Percentiles rank a stretch among this genome's conserved stretches.
These are phyloP conservation scores for Scaptomyza caliginosa DNA, from an alignment of 2,888 invertebrate species.

Conservation along the genomic window DNA sequence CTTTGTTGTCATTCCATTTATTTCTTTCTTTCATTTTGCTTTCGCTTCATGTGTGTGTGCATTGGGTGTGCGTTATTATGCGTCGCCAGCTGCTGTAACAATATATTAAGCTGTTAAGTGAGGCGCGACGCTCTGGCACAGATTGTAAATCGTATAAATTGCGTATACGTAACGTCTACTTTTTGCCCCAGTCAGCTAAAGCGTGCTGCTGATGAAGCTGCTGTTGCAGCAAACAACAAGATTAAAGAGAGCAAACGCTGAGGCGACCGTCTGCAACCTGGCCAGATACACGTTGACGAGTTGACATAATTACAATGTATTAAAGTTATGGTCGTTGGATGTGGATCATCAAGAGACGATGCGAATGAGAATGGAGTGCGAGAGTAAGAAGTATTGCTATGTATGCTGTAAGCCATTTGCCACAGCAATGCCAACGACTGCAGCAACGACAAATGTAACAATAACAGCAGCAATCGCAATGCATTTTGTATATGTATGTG, in stretches of 20 bases:
- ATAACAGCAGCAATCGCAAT: conserved; percentile 19
- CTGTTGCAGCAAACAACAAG: conserved; percentile 13
- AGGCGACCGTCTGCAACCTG: neutral
- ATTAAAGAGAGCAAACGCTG: conserved; percentile 9
- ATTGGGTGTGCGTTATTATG: conserved; percentile 49
- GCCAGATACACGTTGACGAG: conserved; percentile 39
- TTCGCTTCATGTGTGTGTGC: conserved; percentile 27
- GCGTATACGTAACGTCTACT: conserved; percentile 55
- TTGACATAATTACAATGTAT: conserved; percentile 75
- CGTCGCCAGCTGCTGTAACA: conserved; percentile 68
- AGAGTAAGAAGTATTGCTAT: conserved; percentile 11
- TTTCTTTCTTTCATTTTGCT: conserved; percentile 24
- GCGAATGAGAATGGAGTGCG: conserved; percentile 22
- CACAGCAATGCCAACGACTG: conserved; percentile 18
- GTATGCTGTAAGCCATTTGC: conserved; percentile 13
- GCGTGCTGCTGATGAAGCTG: conserved; percentile 23
- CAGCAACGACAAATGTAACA: conserved; percentile 18
- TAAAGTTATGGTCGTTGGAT: conserved; percentile 60
- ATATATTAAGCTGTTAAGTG: conserved; percentile 79
- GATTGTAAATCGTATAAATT: conserved; percentile 64
- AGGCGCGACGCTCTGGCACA: conserved; percentile 57
- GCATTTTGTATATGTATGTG: conserved; percentile 27
- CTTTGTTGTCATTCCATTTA: conserved; percentile 51
- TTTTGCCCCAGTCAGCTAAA: conserved; percentile 1
- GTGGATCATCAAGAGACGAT: conserved; percentile 23